phyloP scores from a whole-genome alignment of 1,140 invertebrate genomes.

The Drosophila pseudoananassae region DNA sequence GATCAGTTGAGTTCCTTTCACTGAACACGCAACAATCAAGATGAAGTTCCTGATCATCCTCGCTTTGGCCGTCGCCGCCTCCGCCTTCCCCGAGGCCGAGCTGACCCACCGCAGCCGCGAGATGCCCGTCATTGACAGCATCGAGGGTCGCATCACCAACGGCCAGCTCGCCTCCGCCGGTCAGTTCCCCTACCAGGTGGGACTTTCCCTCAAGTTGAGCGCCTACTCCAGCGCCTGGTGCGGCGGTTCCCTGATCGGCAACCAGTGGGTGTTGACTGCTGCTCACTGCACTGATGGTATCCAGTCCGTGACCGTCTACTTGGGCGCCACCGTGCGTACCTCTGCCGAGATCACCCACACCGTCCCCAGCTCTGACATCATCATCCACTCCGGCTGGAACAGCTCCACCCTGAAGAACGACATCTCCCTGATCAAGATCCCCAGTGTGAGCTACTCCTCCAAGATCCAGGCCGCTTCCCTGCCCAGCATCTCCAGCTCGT shows the following conservation, averaged over 20 bases:
- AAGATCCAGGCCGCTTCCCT: slow-evolving; percentile 40
- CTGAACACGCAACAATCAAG: slow-evolving; percentile 50
- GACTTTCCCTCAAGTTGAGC: slow-evolving; percentile 66
- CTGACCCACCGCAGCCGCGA: slow-evolving; percentile 39
- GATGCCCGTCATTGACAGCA: slow-evolving; percentile 55
- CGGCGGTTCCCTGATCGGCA: slow-evolving; percentile 85
- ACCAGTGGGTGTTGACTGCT: slow-evolving; percentile 56
- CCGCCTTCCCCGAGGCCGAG: slow-evolving; percentile 53
- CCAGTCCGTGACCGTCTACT: slow-evolving; percentile 60
- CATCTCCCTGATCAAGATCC: slow-evolving; percentile 71
- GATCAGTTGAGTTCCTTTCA: slow-evolving; percentile 59
- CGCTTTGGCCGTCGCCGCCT: slow-evolving; percentile 62
- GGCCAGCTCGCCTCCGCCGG: slow-evolving; percentile 59
- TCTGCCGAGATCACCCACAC: slow-evolving; percentile 39
- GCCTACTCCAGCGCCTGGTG: slow-evolving; percentile 76
- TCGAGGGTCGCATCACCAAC: slow-evolving; percentile 77
- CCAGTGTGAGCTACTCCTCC: slow-evolving; percentile 12
- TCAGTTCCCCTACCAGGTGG: slow-evolving; percentile 84
- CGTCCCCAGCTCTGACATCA: slow-evolving; percentile 30
- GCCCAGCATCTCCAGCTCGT: slow-evolving; percentile 53
- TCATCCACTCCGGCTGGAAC: slow-evolving; percentile 63
- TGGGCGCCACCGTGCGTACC: slow-evolving; percentile 68
- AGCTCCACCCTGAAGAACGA: slow-evolving; percentile 61
- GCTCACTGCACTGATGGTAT: slow-evolving; percentile 68
- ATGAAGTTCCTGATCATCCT: slow-evolving; percentile 79